Evolutionary conservation across 2,888 invertebrate genomes (phyloP).

Genomic region (Euspilapteryx auroguttella): DNA sequence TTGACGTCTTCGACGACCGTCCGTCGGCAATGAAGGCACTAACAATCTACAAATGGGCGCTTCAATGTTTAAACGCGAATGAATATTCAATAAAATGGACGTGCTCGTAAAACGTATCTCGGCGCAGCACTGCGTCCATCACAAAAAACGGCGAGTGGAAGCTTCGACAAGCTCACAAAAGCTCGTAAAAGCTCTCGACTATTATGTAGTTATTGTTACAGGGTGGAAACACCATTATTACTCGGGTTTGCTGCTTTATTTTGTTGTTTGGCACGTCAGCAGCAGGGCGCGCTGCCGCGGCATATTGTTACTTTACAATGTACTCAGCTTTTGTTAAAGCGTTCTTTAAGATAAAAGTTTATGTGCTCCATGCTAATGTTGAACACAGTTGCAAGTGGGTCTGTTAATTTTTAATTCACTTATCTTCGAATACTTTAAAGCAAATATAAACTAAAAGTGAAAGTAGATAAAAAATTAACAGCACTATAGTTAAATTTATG

Average conservation of each 20-base stretch:
- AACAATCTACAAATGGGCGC: conserved; percentile 25
- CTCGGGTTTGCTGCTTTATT: conserved; percentile 41
- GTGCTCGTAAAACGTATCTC: conserved; percentile 30
- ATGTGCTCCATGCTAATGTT: no score
- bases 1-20: no score
- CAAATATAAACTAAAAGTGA: no score
- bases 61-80: conserved; percentile 23
- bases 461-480: no score
- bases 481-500: no score
- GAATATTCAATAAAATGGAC: conserved; percentile 53
- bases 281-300: no score
- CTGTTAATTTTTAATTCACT: no score
- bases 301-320: no score
- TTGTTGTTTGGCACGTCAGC: conserved; percentile 44
- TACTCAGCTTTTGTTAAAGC: no score
- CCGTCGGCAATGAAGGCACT: conserved; percentile 21
- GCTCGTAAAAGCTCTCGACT: conserved; percentile 59
- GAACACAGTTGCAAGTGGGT: no score
- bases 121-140: conserved; percentile 32
- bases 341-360: no score
- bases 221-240: conserved; percentile 61
- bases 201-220: conserved; percentile 61
- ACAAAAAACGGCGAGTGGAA: conserved; percentile 51
- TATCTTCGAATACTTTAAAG: no score
- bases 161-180: conserved; percentile 57